Evolutionary conservation across 2,888 invertebrate genomes (phyloP).

Genomic region (Linyphia triangularis): DNA sequence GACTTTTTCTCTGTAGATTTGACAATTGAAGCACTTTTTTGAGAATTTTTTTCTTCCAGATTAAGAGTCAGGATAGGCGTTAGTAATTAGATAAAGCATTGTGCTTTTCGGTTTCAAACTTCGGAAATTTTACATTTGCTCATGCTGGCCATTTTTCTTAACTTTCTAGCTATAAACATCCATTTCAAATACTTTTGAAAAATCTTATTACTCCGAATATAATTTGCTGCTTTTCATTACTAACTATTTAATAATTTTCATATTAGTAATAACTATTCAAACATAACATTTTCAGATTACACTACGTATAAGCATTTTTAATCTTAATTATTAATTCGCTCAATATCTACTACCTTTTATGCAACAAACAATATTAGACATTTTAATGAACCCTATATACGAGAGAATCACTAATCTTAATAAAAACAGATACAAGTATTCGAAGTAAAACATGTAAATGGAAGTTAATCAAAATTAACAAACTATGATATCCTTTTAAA

Average conservation of each 20-base stretch:
- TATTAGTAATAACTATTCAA: neutral
- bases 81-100: conserved; percentile 42
- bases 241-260: neutral
- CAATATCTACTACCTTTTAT: too few relatives aligned
- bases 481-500: neutral
- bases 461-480: too few relatives aligned
- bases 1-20: conserved; percentile 14
- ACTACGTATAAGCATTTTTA: neutral
- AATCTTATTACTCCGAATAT: too few relatives aligned
- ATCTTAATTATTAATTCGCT: neutral
- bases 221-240: neutral
- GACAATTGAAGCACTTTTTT: conserved; percentile 48
- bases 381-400: too few relatives aligned
- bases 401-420: too few relatives aligned
- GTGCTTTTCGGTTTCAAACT: too few relatives aligned
- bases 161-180: neutral
- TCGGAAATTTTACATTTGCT: neutral
- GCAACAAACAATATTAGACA: too few relatives aligned
- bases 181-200: too few relatives aligned
- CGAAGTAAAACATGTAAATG: too few relatives aligned
- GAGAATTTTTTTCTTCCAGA: conserved; percentile 31
- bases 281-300: neutral
- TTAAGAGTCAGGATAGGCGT: conserved; percentile 66
- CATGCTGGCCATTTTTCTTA: neutral
- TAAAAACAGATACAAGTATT: too few relatives aligned